These are phyloP conservation scores for Cassiopea andromeda DNA, from an alignment of 30 jellyfish, hydroid and myxozoan species.

Conservation along the genomic window DNA sequence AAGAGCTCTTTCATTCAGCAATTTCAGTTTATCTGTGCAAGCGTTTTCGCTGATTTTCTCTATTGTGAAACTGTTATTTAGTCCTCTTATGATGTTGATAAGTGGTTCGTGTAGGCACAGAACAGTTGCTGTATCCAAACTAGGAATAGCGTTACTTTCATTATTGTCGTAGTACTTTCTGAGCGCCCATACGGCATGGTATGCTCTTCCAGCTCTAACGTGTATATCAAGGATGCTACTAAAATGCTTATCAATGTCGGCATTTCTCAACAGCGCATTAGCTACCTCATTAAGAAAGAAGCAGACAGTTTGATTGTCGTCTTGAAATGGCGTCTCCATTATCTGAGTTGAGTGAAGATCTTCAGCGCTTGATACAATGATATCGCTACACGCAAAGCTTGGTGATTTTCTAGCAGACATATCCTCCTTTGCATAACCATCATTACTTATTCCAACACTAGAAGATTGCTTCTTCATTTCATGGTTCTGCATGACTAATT, in stretches of 20 bases:
- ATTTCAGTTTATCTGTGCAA: neutral
- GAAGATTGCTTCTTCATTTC: neutral
- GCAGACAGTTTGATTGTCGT: neutral
- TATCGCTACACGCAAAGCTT: neutral
- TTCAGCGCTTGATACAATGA: constrained; percentile 1
- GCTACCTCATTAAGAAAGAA: constrained; percentile 27
- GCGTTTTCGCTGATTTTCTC: constrained; percentile 5
- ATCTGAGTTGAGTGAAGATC: constrained; percentile 19
- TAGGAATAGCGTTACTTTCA: constrained; percentile 4
- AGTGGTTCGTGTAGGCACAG: constrained; percentile 31
- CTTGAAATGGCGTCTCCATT: constrained; percentile 17
- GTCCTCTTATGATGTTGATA: constrained; percentile 22
- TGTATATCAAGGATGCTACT: constrained; percentile 21
- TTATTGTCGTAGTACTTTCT: constrained; percentile 18
- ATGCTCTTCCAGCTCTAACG: constrained; percentile 43
- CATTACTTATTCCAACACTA: constrained; percentile 21
- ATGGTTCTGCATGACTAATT: constrained; percentile 40
- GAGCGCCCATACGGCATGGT: constrained; percentile 58
- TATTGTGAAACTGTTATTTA: constrained; percentile 14
- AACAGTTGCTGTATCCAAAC: constrained; percentile 5
- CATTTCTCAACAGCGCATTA: constrained; percentile 1
- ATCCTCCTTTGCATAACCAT: constrained; percentile 49
- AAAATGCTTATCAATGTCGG: constrained; percentile 15
- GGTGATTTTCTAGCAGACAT: neutral
- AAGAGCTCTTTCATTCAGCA: constrained; percentile 38